Evolutionary conservation across 2,888 invertebrate species (phyloP).

Genomic region (Lithosia quadra): DNA sequence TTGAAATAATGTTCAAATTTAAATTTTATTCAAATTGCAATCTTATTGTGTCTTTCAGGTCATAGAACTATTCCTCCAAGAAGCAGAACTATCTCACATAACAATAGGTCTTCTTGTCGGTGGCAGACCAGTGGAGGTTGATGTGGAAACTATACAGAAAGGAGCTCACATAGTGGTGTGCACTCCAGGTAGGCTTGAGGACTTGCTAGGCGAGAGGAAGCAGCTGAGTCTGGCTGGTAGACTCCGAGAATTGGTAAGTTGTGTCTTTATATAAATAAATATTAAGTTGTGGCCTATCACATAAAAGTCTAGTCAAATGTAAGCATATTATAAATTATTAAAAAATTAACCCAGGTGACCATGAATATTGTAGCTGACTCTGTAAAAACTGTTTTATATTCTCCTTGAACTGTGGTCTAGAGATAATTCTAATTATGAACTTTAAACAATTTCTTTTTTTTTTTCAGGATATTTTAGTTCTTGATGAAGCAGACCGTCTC

Average conservation of each 20-base stretch:
- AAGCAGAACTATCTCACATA: constrained; percentile 77
- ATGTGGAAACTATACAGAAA: constrained; percentile 89
- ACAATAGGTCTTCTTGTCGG: constrained; percentile 92
- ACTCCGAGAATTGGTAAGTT: constrained; percentile 91
- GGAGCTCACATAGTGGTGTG: constrained; percentile 96
- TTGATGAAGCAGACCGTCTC: constrained; percentile 98
- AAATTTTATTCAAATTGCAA: too few species aligned
- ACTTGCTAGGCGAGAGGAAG: constrained; percentile 91
- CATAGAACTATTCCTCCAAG: constrained; percentile 81
- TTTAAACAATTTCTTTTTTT: background rate
- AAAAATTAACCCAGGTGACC: too few species aligned
- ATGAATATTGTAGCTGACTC: too few species aligned
- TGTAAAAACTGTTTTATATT: too few species aligned
- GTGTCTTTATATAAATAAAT: background rate
- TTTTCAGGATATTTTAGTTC: constrained; percentile 93
- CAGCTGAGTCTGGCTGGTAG: constrained; percentile 90
- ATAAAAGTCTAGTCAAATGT: too few species aligned
- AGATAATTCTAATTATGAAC: too few species aligned
- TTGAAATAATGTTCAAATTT: background rate
- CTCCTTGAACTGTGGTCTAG: too few species aligned
- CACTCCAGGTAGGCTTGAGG: constrained; percentile 97
- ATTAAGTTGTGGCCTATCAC: too few species aligned
- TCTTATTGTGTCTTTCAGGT: constrained; percentile 66
- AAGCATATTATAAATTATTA: too few species aligned
- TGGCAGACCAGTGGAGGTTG: constrained; percentile 92